Conservation (phyloP, 2,797 vertebrate species). For the Neolamprologus multifasciatus region DNA sequence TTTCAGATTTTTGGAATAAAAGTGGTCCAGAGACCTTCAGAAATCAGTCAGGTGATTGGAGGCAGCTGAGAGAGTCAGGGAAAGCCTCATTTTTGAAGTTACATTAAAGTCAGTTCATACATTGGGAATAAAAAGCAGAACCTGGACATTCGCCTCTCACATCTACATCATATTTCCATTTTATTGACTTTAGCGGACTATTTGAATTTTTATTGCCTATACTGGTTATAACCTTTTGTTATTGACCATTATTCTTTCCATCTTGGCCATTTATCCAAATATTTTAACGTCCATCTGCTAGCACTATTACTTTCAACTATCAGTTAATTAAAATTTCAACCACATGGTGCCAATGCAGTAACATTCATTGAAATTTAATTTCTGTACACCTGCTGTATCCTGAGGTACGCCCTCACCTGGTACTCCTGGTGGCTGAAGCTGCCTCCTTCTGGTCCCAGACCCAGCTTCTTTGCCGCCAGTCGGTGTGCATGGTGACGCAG, state of each 20-base stretch:
- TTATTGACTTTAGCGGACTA: background rate
- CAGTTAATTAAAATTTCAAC: background rate
- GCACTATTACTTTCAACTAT: background rate
- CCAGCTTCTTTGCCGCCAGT: conserved; percentile 85
- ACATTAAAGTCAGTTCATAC: background rate
- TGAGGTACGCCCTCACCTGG: conserved; percentile 76
- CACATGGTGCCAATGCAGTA: background rate
- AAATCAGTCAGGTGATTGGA: background rate
- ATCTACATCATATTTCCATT: background rate
- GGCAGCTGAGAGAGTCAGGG: background rate
- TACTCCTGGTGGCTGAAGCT: conserved; percentile 89
- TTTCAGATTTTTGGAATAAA: background rate
- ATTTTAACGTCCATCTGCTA: accelerated
- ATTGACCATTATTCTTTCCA: background rate
- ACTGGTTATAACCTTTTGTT: background rate
- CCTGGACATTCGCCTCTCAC: background rate
- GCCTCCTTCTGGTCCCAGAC: conserved; percentile 86
- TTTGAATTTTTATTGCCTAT: background rate
- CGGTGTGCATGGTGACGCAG: conserved; percentile 84
- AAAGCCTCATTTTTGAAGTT: background rate
- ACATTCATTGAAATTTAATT: background rate
- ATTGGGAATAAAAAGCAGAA: background rate
- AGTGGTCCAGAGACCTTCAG: background rate
- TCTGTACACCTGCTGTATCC: background rate
- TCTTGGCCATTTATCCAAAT: background rate